A percentile compares a stretch with the other conserved stretches of the same genome.
Evolutionary conservation across 1,140 invertebrate species (phyloP).

Genomic region (Sitobion miscanthi): DNA sequence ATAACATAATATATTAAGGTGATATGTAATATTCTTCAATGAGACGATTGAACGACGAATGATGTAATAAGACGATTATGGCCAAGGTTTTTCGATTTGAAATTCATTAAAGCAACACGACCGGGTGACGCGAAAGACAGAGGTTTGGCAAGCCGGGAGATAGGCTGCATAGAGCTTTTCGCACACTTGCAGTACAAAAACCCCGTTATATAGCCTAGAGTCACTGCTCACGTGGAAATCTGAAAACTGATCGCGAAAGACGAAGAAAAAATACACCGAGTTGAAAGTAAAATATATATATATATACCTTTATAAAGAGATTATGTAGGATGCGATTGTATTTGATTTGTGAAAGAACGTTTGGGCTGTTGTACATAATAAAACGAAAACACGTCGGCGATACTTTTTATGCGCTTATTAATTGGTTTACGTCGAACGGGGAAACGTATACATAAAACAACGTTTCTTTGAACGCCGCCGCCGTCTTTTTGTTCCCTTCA

Average conservation of each 20-base stretch:
- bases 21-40: no score
- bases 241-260: conserved; percentile 22
- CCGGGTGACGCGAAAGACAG: neutral
- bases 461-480: neutral
- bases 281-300: neutral
- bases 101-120: neutral
- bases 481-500: neutral
- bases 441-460: neutral
- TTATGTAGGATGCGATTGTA: neutral
- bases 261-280: neutral
- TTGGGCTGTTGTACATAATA: conserved; percentile 9
- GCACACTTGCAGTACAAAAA: no score
- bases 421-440: conserved; percentile 20
- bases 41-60: no score
- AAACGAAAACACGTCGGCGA: neutral
- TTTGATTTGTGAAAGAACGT: conserved; percentile 40
- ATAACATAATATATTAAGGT: no score
- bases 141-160: neutral
- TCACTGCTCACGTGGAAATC: neutral
- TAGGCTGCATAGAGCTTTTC: neutral
- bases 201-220: neutral
- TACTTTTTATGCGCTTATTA: conserved; percentile 31
- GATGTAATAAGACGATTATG: no score
- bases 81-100: no score
- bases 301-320: neutral